Evolutionary conservation across 1,140 invertebrate species (phyloP), one percentile per base, ranked within the genome.

Genomic region (Eurosta solidaginis): DNA sequence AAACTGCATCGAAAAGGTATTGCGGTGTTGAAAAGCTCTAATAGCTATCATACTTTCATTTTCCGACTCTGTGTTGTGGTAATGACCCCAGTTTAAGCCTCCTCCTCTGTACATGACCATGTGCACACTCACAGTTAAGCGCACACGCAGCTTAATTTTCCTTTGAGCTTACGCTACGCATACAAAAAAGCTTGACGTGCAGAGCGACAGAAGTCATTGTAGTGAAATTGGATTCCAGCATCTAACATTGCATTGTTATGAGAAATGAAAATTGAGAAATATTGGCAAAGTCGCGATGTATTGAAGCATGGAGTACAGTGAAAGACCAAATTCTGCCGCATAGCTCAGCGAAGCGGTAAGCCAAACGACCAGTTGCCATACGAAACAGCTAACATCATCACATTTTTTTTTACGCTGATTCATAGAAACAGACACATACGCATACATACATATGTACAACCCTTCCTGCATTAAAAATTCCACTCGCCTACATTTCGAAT

Each of bases 261-360:
- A 74, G 73, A 47, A 74, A 74, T 74, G 73, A 74, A 74, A 74
- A 74, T 74, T 74, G 73, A 74, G 73, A 74, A 74, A 44, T 45
- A 74, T 74, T 74, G 73, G 73, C 73, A 74, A 42, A 29, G 22
- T 17, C 25, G 54, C 27, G 54, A 36, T 33, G 27, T 17, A 59
- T 12, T 59, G 54, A 42, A 74, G 36, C 36, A 29, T 47, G 14
- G n/a, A 22, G 14, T 14, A n/a, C 22, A 10, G 17, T 6, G 17
- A 20, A n/a, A n/a, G n/a, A n/a, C n/a, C n/a, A n/a, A n/a, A n/a
- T n/a, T n/a, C 73, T 47, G 42, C 6, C 20, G 7, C 12, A 2
- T 33, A 40, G 54, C 9, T 12, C 22, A 68, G 33, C 27, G 6
- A 27, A 27, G 40, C 40, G n/a, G 9, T 74, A 36, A 74, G 27